A percentile compares a stretch with the other conserved stretches of the same genome.
phyloP scores from a whole-genome alignment of 2,888 invertebrate genomes.

The Itoplectis maculator region DNA sequence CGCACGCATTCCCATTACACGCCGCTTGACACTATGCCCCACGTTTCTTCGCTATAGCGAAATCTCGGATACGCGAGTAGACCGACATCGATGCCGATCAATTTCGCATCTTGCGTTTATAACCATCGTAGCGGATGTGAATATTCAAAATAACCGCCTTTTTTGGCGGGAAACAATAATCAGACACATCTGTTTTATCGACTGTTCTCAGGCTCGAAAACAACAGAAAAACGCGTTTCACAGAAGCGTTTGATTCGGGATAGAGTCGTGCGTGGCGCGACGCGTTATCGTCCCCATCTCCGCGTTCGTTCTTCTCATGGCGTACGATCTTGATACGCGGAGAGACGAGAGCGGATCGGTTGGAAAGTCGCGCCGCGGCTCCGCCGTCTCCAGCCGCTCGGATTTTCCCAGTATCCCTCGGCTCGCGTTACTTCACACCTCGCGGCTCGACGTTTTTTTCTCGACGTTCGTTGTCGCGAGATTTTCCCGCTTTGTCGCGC shows the following conservation, averaged over 20 bases:
- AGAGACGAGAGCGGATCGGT: slow-evolving; percentile 44
- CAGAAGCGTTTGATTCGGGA: slow-evolving; percentile 45
- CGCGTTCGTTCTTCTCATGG: slow-evolving; percentile 47
- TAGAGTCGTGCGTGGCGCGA: slow-evolving; percentile 33
- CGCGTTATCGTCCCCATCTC: slow-evolving; percentile 51
- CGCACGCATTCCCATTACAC: slow-evolving; percentile 50
- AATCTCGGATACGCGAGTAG: not conserved
- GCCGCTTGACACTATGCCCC: slow-evolving; percentile 20
- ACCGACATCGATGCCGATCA: not conserved
- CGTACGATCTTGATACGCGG: slow-evolving; percentile 57
- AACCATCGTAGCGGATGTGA: not conserved
- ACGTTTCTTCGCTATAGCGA: not conserved
- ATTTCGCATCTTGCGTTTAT: not conserved
- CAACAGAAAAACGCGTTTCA: slow-evolving; percentile 37
- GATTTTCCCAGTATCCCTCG: slow-evolving; percentile 50
- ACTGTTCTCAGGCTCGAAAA: slow-evolving; percentile 33
- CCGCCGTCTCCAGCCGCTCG: slow-evolving; percentile 42
- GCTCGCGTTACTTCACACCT: slow-evolving; percentile 49
- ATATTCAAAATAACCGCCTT: not conserved
- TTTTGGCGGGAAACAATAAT: not conserved
- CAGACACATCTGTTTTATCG: slow-evolving; percentile 16
- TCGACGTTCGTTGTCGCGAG: not conserved
- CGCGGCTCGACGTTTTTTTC: not conserved
- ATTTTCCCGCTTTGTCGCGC: not conserved
- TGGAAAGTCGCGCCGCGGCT: slow-evolving; percentile 54